Conservation (phyloP, 2,113 vertebrate genomes). For the Hydrochoerus hydrochaeris region DNA sequence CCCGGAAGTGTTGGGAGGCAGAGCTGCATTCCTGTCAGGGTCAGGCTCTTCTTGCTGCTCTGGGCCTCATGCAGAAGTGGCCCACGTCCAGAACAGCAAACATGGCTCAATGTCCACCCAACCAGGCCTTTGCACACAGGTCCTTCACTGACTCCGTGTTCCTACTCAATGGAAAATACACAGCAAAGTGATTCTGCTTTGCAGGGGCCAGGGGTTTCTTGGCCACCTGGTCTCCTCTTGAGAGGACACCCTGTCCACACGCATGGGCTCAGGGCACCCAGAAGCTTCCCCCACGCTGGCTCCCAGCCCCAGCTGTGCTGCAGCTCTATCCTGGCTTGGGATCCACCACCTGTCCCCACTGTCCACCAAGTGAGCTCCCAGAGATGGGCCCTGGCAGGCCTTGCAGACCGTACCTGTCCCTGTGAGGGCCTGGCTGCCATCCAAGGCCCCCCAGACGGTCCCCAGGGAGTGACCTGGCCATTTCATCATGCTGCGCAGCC, state of each 20-base stretch:
- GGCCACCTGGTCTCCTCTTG: not conserved
- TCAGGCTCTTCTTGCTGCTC: fast-evolving
- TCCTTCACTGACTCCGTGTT: fast-evolving
- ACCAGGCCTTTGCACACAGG: fast-evolving
- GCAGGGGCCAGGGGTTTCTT: not conserved
- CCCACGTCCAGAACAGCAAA: fast-evolving
- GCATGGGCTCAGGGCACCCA: fast-evolving
- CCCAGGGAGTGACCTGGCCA: not conserved
- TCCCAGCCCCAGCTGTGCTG: not conserved
- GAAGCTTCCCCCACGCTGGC: too few species aligned
- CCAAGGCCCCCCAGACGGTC: not conserved
- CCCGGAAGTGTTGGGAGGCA: not conserved
- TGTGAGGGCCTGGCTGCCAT: not conserved
- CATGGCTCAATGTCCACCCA: fast-evolving
- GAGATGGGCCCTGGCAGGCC: not conserved
- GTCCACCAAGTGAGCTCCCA: not conserved
- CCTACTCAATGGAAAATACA: not conserved
- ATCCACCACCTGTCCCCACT: not conserved
- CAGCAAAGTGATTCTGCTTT: not conserved
- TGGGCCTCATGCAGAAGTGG: fast-evolving
- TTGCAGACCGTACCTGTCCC: not conserved
- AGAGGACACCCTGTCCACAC: fast-evolving
- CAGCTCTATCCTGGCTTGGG: not conserved
- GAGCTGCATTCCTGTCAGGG: not conserved
- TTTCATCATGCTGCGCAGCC: not conserved